A percentile compares a stretch with the other conserved stretches of the same genome.
These are phyloP conservation scores for Charanyca ferruginea DNA, from an alignment of 2,888 invertebrate species.

Conservation along the genomic window DNA sequence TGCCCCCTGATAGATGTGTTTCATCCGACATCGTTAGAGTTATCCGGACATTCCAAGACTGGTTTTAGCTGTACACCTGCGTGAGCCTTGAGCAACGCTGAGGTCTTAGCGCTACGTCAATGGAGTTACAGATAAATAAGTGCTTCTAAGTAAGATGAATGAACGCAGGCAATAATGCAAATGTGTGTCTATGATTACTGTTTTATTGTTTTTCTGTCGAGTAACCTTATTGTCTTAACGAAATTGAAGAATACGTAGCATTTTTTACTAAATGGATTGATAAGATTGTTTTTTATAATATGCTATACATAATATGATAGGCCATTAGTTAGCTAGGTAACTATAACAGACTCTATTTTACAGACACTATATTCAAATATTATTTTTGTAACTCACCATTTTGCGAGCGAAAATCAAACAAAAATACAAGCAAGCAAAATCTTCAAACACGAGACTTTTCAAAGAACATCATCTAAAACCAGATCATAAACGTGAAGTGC, in stretches of 20 bases:
- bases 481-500: constrained; percentile 54
- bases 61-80: constrained; percentile 7
- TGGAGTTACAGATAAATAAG: constrained; percentile 27
- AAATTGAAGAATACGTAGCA: not conserved
- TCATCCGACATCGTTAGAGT: not conserved
- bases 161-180: not conserved
- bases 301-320: too few species aligned
- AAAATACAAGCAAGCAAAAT: constrained; percentile 9
- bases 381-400: too few species aligned
- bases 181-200: not conserved
- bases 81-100: not conserved
- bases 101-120: constrained; percentile 11
- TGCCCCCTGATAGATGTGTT: too few species aligned
- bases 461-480: constrained; percentile 36
- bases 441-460: constrained; percentile 14
- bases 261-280: not conserved
- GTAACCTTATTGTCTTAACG: not conserved
- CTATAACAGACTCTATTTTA: constrained; percentile 10
- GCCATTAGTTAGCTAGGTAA: constrained; percentile 2
- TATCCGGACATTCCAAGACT: constrained; percentile 4
- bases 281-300: too few species aligned
- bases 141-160: constrained; percentile 23
- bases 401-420: too few species aligned
- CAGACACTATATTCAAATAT: constrained; percentile 7
- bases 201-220: not conserved